Percentiles rank a stretch among this genome's conserved stretches.
Conservation (phyloP, 1,140 invertebrate species). For the Scaptomyza montana region DNA sequence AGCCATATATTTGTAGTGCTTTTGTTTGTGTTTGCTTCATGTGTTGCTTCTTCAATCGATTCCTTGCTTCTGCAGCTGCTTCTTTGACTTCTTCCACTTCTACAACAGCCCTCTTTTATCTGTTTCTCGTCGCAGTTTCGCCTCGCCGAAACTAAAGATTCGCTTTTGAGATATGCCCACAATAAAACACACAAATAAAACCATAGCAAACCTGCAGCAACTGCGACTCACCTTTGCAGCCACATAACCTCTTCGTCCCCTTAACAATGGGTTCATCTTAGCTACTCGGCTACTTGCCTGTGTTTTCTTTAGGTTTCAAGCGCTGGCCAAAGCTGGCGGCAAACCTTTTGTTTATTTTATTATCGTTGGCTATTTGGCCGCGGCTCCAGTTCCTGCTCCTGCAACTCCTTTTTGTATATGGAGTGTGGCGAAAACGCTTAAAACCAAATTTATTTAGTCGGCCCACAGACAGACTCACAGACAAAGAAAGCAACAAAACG, state of each 20-base stretch:
- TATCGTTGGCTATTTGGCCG: conserved; percentile 79
- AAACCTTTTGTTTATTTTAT: conserved; percentile 82
- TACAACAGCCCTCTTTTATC: conserved; percentile 34
- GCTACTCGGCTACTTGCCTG: conserved; percentile 43
- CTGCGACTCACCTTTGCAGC: conserved; percentile 68
- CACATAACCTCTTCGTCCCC: conserved; percentile 6
- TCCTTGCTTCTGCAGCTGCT: conserved; percentile 19
- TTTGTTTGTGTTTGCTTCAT: conserved; percentile 21
- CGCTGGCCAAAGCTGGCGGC: conserved; percentile 53
- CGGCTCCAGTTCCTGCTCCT: conserved; percentile 27
- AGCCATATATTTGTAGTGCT: background rate
- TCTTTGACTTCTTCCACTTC: conserved; percentile 20
- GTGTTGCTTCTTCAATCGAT: conserved; percentile 53
- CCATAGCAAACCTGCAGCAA: conserved; percentile 71
- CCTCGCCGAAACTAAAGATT: conserved; percentile 68
- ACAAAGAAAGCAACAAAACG: background rate
- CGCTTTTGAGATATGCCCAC: conserved; percentile 79
- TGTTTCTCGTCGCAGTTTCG: conserved; percentile 49
- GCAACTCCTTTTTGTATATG: conserved; percentile 68
- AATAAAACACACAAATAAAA: conserved; percentile 82
- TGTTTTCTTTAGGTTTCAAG: conserved; percentile 56
- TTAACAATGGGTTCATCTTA: conserved; percentile 35
- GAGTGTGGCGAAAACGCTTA: conserved; percentile 81
- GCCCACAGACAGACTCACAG: conserved; percentile 54
- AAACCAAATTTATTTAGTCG: conserved; percentile 80